Percentiles rank a stretch among this genome's conserved stretches.
These are phyloP conservation scores for Zelleria hepariella DNA, from an alignment of 2,888 invertebrate genomes.

Conservation along the genomic window DNA sequence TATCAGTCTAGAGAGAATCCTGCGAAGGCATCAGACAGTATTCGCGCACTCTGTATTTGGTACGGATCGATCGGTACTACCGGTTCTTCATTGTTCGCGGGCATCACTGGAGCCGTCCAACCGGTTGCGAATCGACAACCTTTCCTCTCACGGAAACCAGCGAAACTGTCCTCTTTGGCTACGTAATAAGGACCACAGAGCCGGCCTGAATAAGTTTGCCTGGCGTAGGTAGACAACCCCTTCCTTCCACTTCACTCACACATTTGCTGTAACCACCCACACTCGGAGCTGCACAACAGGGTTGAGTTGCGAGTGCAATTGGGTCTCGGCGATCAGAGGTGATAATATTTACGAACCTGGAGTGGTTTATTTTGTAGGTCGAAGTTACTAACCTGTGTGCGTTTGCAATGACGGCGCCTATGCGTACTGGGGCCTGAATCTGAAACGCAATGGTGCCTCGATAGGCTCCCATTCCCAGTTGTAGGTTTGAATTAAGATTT, in stretches of 20 bases:
- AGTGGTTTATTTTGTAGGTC: no score
- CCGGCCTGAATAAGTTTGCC: neutral
- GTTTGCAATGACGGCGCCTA: no score
- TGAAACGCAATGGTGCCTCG: no score
- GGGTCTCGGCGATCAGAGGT: neutral
- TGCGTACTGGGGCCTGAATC: no score
- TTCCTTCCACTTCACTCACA: neutral
- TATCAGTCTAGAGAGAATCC: neutral
- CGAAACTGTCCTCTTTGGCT: neutral
- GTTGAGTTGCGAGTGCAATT: neutral
- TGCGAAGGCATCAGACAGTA: neutral
- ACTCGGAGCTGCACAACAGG: neutral
- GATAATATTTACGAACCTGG: no score
- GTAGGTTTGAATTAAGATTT: no score
- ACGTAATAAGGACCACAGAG: neutral
- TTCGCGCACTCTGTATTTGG: neutral
- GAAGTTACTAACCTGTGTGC: no score
- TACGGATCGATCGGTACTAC: neutral
- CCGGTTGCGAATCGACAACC: neutral
- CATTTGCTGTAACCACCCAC: neutral
- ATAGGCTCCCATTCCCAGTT: no score
- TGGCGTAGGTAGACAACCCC: neutral
- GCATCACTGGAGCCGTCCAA: neutral
- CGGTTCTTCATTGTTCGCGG: neutral
- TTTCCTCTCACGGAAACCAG: neutral